Base-by-base conservation (phyloP, 2,113 vertebrate genomes). In the Atlantisia rogersi region DNA sequence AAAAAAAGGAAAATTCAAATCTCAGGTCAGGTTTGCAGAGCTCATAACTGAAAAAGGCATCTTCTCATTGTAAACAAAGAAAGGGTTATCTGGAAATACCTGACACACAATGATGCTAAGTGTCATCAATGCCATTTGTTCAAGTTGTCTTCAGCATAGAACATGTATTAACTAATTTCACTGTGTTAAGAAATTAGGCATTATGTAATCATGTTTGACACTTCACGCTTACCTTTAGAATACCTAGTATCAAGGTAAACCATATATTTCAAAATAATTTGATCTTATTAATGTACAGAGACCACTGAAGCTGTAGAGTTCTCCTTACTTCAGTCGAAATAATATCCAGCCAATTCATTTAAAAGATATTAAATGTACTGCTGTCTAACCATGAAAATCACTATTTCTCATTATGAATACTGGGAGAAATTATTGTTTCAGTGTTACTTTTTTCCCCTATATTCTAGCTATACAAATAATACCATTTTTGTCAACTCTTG, bases 11-110 rank as follows among this genome's bases (percentile, higher is more conserved):
- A 74, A 82, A 79, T 37, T 77, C 35, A 73, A 44, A 83, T 46
- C 75, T 86, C 71, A 63, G 52, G 37, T 31, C 82, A 50, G 52
- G 28, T 80, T 85, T 70, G 37, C 55, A 92, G 21, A 53, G 18
- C 31, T 19, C 39, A 44, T 52, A 73, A 71, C 10, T 88, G 75
- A 83, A 91, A 92, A 82, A 35, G 59, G 65, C 39, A 90, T 82
- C 53, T 76, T 79, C 52, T 82, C 56, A 24, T 74, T 93, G 92
- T 96, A 96, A 94, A 94, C 93, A 94, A 83, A 75, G 17, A 60
- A 81, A 94, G 60, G 32, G 78, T 81, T 67, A 60, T 65, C 53
- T 93, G 90, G 93, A 86, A 96, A 86, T 86, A 81, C 73, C 60
- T 80, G 78, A 74, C 79, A 88, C 59, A 74, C 80, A 78, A 48